phyloP scores from a whole-genome alignment of 2,113 vertebrate species.

The Serilophus lunatus region DNA sequence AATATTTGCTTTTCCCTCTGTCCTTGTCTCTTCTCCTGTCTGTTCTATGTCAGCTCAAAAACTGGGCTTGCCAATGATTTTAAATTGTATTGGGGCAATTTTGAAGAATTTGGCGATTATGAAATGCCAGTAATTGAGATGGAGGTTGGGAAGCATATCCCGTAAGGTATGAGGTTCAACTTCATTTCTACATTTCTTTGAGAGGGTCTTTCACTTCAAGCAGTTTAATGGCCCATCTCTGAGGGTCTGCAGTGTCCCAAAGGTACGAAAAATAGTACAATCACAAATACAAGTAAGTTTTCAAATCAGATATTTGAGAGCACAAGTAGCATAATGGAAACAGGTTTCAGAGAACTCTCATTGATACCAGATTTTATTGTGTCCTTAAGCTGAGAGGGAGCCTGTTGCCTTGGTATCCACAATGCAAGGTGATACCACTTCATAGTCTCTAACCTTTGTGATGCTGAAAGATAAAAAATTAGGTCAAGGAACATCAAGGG shows the following conservation, averaged over 20 bases:
- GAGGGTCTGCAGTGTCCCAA: background rate
- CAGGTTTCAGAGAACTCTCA: background rate
- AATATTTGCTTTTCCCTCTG: background rate
- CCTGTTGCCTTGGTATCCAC: background rate
- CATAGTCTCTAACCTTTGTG: background rate
- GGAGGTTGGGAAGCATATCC: background rate
- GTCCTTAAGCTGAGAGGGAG: background rate
- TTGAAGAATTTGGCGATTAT: background rate
- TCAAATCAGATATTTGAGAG: background rate
- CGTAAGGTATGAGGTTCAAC: background rate
- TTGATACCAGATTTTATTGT: background rate
- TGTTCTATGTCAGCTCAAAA: background rate
- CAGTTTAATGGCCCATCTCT: accelerated
- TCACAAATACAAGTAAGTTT: background rate
- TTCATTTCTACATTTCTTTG: background rate
- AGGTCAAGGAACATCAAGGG: background rate
- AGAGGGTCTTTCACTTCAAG: background rate
- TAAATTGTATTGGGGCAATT: background rate
- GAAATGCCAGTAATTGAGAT: background rate
- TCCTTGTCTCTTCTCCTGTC: background rate
- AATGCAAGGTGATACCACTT: background rate
- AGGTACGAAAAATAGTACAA: background rate
- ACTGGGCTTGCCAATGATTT: background rate
- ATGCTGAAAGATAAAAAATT: background rate
- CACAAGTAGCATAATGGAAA: background rate